These are phyloP conservation scores for Pardalotus punctatus DNA, from an alignment of 2,113 vertebrate genomes.

Conservation along the genomic window DNA sequence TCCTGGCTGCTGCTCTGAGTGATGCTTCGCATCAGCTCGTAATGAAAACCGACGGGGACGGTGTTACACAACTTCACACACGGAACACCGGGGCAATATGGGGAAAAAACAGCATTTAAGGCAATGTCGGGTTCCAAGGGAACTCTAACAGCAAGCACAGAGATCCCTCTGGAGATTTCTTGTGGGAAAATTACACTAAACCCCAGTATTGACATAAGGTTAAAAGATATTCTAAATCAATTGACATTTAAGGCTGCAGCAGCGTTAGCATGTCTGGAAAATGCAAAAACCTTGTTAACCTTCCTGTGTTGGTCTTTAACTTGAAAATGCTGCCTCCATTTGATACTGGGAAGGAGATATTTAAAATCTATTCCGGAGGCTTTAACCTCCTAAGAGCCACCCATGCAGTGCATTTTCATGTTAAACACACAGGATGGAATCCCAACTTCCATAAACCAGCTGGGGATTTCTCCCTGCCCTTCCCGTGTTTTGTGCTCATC, in stretches of 20 bases:
- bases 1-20: not conserved
- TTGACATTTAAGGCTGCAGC: constrained; percentile 58
- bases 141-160: not conserved
- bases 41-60: too few relatives aligned
- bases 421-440: not conserved
- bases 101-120: not conserved
- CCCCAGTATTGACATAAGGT: constrained; percentile 47
- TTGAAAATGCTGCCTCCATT: not conserved
- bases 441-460: not conserved
- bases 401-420: rapidly evolving
- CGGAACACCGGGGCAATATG: not conserved
- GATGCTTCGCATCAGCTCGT: not conserved
- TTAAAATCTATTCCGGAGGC: not conserved
- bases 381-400: not conserved
- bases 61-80: not conserved
- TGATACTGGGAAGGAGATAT: not conserved
- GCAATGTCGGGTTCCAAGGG: not conserved
- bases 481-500: not conserved
- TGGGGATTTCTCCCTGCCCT: not conserved
- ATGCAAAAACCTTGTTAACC: constrained; percentile 43
- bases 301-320: not conserved
- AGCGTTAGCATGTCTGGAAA: constrained; percentile 20
- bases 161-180: not conserved
- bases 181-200: constrained; percentile 35
- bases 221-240: constrained; percentile 64